Base-by-base conservation (phyloP, 2,113 vertebrate species). In the Halcyon senegalensis region DNA sequence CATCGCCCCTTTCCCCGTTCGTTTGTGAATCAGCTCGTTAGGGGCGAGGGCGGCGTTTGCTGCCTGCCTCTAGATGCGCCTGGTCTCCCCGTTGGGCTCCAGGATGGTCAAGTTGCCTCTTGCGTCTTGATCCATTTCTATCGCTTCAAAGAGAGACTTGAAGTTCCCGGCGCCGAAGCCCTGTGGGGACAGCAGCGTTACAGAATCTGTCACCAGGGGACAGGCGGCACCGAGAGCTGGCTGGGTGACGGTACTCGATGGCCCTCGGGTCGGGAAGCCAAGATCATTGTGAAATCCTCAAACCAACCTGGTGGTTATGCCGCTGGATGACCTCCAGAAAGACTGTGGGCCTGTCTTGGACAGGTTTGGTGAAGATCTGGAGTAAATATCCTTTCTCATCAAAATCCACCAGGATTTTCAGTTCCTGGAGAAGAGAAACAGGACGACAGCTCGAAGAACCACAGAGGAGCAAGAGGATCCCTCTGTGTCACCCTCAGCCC, bases 131-230 rank as follows among this genome's bases (percentile, higher is more conserved):
- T 99, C 99, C 11, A 96, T 97, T 95, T 99, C 99, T 41, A 99
- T 99, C 6, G 99, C 99, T 97, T 99, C 98, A 95, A 99, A 99
- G 62, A 99, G 97, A 75, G 99, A 98, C 94, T 99, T 99, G 98
- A 99, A 99, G 97, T 99, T 99, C n/a, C 99, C 99, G 0, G 99
- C 99, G 0, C 99, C 99, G 4, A 99, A 99, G 37, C 99, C 99
- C 99, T 99, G 95, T 4, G 16, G 69, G 19, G 60, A 64, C 0
- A 1, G 77, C 28, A 89, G 4, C 4, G 16, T 46, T 37, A 76
- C 2, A 2, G 33, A 68, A 35, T 35, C 35, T 35, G 35, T 35
- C 35, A 13, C 10, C 0, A 0, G 8, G 28, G 60, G 21, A 75
- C 0, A 2, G 39, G 62, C 53, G 62, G 48, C 2, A 18, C 44